Percentiles rank a stretch among this genome's conserved stretches.
phyloP scores from a whole-genome alignment of 2,888 invertebrate species.

The Lycia hirtaria region DNA sequence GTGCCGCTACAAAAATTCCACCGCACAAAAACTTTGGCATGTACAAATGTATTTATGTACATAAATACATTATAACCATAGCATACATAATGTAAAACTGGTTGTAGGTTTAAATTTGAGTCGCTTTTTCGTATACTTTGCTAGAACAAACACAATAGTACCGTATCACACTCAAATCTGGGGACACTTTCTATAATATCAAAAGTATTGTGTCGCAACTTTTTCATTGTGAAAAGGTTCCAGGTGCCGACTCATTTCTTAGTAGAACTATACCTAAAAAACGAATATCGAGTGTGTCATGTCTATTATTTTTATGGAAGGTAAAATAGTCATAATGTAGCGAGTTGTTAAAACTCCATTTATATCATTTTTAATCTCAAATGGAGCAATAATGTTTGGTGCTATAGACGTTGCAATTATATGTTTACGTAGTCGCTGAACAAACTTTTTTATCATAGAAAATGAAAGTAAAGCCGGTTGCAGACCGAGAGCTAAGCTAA shows the following conservation, averaged over 20 bases:
- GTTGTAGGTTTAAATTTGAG: conserved; percentile 63
- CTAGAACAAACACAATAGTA: conserved; percentile 37
- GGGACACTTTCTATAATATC: neutral
- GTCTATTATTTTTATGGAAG: conserved; percentile 34
- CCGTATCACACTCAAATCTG: conserved; percentile 14
- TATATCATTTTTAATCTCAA: conserved; percentile 9
- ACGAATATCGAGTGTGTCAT: conserved; percentile 17
- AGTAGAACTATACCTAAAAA: conserved; percentile 8
- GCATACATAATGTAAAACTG: conserved; percentile 59
- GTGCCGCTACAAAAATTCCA: conserved; percentile 47
- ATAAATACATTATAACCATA: conserved; percentile 59
- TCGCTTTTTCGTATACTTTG: conserved; percentile 44
- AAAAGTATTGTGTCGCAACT: neutral
- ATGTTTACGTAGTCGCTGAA: neutral
- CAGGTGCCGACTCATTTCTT: neutral
- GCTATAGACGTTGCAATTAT: neutral
- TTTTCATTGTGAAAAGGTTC: conserved; percentile 19
- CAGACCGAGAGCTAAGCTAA: no score
- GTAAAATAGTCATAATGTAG: conserved; percentile 36
- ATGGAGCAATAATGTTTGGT: neutral
- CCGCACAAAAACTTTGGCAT: conserved; percentile 51
- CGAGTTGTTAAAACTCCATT: conserved; percentile 21
- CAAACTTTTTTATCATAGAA: no score
- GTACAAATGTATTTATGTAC: conserved; percentile 51
- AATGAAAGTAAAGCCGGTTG: no score